Evolutionary conservation across 2,797 vertebrate genomes (phyloP), one percentile per base, ranked within the genome.

Genomic region (Characodon lateralis): DNA sequence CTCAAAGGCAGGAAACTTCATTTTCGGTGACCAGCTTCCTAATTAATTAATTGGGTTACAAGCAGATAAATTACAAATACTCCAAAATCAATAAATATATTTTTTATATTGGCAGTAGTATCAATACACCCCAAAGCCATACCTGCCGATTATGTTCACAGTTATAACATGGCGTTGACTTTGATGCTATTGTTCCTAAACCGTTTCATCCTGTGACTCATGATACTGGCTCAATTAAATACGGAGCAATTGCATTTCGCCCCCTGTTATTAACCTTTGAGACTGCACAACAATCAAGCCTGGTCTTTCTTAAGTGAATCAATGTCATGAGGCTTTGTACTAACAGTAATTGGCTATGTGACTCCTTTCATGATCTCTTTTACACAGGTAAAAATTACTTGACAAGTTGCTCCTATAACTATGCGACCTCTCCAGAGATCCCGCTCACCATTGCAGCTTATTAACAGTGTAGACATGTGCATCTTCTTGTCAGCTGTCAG

Each of bases 301-400:
- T 48, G 65, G 79, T 61, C 83, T 78, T 77, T 78, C 81, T 39
- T 77, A 59, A 72, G 66, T 83, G 83, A 79, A 72, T 85, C 86
- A 81, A 78, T 81, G 85, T 86, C 41, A 75, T 48, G 78, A 88
- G 86, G 90, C 72, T 61, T 73, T 85, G 80, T 89, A 85, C 91
- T 90, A 89, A 89, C 87, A 83, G 76, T 92, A 93, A 94, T 90
- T 92, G 87, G 83, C 82, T 81, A 26, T 70, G 82, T 82, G 90
- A 88, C 83, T 89, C 82, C 82, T 81, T 74, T 77, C 78, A 72
- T 92, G 82, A 91, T 93, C 88, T 89, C 82, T 81, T 41, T 76
- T 71, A 80, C 85, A 61, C 87, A 85, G 81, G 83, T 87, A 88
- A 84, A 88, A 90, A 91, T 88, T 86, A 91, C 87, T 90, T 90